Evolutionary conservation across 2,888 invertebrate species (phyloP).

Genomic region (Polydrusus cervinus): DNA sequence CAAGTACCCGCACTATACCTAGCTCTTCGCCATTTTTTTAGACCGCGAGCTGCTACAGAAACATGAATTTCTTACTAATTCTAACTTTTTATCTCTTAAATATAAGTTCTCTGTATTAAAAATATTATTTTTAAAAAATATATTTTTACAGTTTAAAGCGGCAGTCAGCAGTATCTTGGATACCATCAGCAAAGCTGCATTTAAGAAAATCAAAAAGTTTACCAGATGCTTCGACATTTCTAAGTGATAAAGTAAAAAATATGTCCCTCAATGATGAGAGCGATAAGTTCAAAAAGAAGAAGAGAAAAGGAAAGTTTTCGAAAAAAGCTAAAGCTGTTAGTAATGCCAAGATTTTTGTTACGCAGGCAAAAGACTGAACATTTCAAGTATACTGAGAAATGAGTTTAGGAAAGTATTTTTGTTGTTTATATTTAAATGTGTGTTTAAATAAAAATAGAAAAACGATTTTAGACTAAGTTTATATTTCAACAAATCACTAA

Average conservation of each 20-base stretch:
- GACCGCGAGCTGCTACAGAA: no score
- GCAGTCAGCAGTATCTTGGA: conserved; percentile 60
- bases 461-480: not conserved
- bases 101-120: no score
- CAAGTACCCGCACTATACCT: no score
- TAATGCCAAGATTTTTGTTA: conserved; percentile 60
- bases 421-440: not conserved
- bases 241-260: conserved; percentile 51
- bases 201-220: conserved; percentile 65
- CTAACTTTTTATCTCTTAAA: no score
- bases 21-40: no score
- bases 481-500: not conserved
- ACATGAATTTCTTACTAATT: no score
- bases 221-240: conserved; percentile 59
- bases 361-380: conserved; percentile 57
- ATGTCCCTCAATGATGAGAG: conserved; percentile 56
- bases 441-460: not conserved
- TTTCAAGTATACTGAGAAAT: not conserved
- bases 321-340: conserved; percentile 65
- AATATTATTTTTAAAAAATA: no score
- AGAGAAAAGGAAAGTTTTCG: conserved; percentile 64
- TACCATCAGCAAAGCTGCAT: conserved; percentile 42
- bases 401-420: not conserved
- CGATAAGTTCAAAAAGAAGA: conserved; percentile 62
- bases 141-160: conserved; percentile 55